Percentiles rank a stretch among this genome's conserved stretches.
These are phyloP conservation scores for Liposcelis brunnea DNA, from an alignment of 2,888 invertebrate species.

Conservation along the genomic window DNA sequence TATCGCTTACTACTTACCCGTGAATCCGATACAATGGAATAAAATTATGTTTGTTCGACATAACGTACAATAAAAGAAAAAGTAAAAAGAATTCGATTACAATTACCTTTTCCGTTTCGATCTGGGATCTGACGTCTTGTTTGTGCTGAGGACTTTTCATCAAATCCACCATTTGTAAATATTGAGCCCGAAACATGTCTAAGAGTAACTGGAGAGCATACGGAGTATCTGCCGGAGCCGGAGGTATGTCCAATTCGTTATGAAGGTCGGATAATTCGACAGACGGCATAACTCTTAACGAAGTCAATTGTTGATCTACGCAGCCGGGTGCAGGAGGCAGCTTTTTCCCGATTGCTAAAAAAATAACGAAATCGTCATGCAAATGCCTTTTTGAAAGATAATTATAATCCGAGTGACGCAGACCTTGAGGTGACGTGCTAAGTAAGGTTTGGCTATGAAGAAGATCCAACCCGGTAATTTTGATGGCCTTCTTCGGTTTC, in stretches of 20 bases:
- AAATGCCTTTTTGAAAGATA: not conserved
- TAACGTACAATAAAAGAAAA: too few species aligned
- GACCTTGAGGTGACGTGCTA: constrained; percentile 61
- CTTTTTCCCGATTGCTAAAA: constrained; percentile 42
- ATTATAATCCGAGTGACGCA: not conserved
- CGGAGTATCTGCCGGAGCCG: constrained; percentile 58
- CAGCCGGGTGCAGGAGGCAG: constrained; percentile 80
- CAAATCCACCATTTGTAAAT: constrained; percentile 62
- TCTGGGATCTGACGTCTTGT: constrained; percentile 50
- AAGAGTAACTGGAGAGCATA: constrained; percentile 74
- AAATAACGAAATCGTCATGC: constrained; percentile 10
- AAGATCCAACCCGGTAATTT: constrained; percentile 74
- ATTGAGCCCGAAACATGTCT: constrained; percentile 72
- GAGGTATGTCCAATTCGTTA: constrained; percentile 67
- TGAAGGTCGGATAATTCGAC: constrained; percentile 35
- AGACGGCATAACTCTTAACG: constrained; percentile 49
- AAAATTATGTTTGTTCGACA: too few species aligned
- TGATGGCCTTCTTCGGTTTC: constrained; percentile 45
- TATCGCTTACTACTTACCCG: too few species aligned
- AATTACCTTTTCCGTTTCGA: constrained; percentile 58
- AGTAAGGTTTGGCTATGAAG: constrained; percentile 76
- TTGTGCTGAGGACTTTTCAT: constrained; percentile 69
- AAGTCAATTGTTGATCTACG: constrained; percentile 76
- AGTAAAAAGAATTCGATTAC: not conserved
- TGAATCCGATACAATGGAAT: too few species aligned